Conservation (phyloP, 2,888 invertebrate species). For the Cryptophagus acutangulus region DNA sequence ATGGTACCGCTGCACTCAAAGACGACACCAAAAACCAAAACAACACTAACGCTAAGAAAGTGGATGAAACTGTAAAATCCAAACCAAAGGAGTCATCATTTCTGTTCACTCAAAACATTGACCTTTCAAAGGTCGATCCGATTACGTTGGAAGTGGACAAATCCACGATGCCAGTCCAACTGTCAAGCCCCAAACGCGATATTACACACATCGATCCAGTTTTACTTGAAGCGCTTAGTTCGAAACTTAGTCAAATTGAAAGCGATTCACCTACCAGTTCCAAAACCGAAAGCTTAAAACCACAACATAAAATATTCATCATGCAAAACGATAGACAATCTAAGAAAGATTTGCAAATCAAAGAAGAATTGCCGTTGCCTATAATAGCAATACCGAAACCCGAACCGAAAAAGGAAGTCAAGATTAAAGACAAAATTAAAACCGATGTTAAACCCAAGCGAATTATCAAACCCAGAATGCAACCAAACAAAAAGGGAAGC, state of each 20-base stretch:
- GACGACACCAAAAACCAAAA: constrained; percentile 29
- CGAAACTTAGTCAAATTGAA: constrained; percentile 70
- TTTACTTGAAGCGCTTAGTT: constrained; percentile 61
- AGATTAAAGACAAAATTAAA: constrained; percentile 52
- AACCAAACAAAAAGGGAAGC: constrained; percentile 57
- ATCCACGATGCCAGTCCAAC: constrained; percentile 54
- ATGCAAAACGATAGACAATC: constrained; percentile 31
- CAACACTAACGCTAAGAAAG: constrained; percentile 4
- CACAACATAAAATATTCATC: constrained; percentile 33
- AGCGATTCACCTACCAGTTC: constrained; percentile 72
- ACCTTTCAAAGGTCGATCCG: constrained; percentile 68
- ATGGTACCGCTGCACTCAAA: constrained; percentile 69
- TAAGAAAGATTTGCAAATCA: constrained; percentile 26
- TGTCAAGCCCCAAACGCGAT: constrained; percentile 66
- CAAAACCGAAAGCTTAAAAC: constrained; percentile 62
- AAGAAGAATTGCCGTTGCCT: constrained; percentile 21
- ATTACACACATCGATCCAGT: constrained; percentile 68
- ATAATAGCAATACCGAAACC: constrained; percentile 24
- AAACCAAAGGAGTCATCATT: constrained; percentile 51
- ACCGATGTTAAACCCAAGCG: constrained; percentile 61
- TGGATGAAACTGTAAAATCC: constrained; percentile 45
- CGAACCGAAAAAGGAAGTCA: constrained; percentile 35
- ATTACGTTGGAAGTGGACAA: constrained; percentile 68
- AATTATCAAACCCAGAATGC: constrained; percentile 58
- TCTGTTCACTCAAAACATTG: constrained; percentile 70